Conservation (phyloP, 92 coral and sea anemone genomes). For the Muricea muricata region DNA sequence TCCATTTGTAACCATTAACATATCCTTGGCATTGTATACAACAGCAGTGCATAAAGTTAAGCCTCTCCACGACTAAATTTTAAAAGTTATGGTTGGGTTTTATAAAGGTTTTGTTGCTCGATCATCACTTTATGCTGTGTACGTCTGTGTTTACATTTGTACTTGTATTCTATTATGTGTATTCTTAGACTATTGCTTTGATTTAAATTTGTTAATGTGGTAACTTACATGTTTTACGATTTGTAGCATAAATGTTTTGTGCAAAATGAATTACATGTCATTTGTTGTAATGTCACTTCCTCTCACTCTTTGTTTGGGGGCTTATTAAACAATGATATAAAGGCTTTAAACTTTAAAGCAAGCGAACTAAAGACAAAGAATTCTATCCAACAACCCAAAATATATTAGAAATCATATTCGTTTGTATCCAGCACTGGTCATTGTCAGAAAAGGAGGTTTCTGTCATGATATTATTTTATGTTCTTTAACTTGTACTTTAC, state of each 20-base stretch:
- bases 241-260: background rate
- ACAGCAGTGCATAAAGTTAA: background rate
- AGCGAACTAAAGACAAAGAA: too few species aligned
- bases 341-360: too few species aligned
- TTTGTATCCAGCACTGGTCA: too few species aligned
- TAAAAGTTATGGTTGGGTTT: background rate
- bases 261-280: too few species aligned
- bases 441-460: too few species aligned
- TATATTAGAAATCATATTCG: too few species aligned
- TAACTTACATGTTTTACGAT: background rate
- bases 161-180: background rate
- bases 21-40: background rate
- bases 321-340: too few species aligned
- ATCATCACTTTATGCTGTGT: background rate
- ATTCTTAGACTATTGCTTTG: background rate
- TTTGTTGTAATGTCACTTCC: too few species aligned
- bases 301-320: too few species aligned
- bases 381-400: too few species aligned
- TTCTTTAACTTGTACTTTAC: too few species aligned
- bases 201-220: background rate
- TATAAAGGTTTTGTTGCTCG: background rate
- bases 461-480: too few species aligned
- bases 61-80: background rate
- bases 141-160: background rate
- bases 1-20: background rate